These are phyloP conservation scores for Orientallactaga sibirica DNA, from an alignment of 2,797 vertebrate species.

Conservation along the genomic window DNA sequence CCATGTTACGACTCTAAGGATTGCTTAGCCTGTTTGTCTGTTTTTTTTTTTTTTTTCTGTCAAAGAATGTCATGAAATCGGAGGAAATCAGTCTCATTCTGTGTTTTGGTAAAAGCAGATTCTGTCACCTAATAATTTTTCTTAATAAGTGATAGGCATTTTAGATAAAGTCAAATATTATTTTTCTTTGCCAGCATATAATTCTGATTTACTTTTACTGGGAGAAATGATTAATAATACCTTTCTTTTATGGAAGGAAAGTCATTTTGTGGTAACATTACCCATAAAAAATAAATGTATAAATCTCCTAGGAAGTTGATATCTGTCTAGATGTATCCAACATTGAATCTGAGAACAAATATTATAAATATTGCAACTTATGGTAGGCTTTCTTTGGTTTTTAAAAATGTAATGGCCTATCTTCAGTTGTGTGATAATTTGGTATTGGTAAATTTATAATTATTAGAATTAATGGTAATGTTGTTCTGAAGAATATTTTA, in stretches of 20 bases:
- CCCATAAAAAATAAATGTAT: neutral
- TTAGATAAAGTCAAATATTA: slow-evolving; percentile 50
- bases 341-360: slow-evolving; percentile 5
- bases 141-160: neutral
- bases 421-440: slow-evolving; percentile 17
- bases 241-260: slow-evolving; percentile 47
- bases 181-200: slow-evolving; percentile 10
- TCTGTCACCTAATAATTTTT: neutral
- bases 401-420: neutral
- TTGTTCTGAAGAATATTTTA: slow-evolving; percentile 21
- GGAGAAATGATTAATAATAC: neutral
- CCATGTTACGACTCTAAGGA: neutral
- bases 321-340: neutral
- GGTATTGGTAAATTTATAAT: neutral
- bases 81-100: neutral
- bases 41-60: neutral
- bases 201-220: neutral
- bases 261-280: neutral
- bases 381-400: neutral
- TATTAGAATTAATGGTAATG: neutral
- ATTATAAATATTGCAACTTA: slow-evolving; percentile 17
- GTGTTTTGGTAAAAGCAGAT: neutral
- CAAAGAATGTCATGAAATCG: neutral
- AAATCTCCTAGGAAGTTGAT: neutral
- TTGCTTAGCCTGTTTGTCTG: neutral